Evolutionary conservation across 2,888 invertebrate species (phyloP).

Genomic region (Plebejus anna): DNA sequence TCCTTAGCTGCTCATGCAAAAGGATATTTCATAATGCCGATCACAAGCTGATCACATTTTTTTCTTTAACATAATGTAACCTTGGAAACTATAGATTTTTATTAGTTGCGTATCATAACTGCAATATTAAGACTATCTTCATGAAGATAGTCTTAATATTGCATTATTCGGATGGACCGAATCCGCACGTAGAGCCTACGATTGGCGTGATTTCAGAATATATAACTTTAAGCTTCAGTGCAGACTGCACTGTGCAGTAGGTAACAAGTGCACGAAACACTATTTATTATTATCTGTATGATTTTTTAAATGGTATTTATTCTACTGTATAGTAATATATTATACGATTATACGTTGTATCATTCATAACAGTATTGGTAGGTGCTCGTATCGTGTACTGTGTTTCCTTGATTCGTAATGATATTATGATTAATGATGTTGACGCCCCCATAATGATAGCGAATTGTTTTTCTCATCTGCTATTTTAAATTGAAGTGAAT

Average conservation of each 20-base stretch:
- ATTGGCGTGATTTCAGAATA: too few relatives aligned
- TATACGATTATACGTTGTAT: background rate
- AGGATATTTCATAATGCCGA: slow-evolving; percentile 1
- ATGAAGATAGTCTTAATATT: too few relatives aligned
- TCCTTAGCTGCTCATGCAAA: background rate
- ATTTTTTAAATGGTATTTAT: too few relatives aligned
- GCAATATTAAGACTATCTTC: too few relatives aligned
- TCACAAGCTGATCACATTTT: background rate
- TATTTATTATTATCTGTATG: too few relatives aligned
- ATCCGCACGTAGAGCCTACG: too few relatives aligned
- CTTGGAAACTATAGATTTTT: background rate
- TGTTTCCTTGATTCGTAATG: background rate
- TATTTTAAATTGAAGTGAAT: background rate
- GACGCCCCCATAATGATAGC: background rate
- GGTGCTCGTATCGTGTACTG: background rate
- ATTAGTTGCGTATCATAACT: too few relatives aligned
- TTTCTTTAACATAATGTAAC: background rate
- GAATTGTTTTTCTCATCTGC: background rate
- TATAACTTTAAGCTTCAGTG: too few relatives aligned
- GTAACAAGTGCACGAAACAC: too few relatives aligned
- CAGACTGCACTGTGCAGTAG: too few relatives aligned
- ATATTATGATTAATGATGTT: background rate
- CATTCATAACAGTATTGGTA: background rate
- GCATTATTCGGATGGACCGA: too few relatives aligned
- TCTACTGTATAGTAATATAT: too few relatives aligned